Evolutionary conservation across 2,797 vertebrate genomes (phyloP).

Genomic region (Coracias cyanogaster): DNA sequence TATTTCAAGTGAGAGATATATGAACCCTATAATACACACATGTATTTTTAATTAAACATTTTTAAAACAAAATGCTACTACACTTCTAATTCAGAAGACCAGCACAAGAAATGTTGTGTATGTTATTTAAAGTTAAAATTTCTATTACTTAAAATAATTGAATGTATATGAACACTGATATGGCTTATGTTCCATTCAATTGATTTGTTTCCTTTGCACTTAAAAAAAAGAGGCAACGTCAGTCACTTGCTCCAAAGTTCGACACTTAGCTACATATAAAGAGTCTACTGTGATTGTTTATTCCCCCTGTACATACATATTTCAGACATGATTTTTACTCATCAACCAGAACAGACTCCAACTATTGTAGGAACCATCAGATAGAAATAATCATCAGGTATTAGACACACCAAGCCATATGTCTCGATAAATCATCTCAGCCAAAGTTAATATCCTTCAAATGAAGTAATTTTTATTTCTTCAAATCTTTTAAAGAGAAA

Average conservation of each 20-base stretch:
- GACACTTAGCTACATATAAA: background rate
- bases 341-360: background rate
- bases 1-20: background rate
- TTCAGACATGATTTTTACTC: background rate
- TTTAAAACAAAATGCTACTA: background rate
- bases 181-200: background rate
- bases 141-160: background rate
- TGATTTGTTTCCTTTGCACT: background rate
- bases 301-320: accelerated
- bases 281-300: background rate
- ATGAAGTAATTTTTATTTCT: background rate
- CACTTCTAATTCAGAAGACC: background rate
- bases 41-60: background rate
- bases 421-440: constrained; percentile 15
- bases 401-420: background rate
- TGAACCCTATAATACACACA: background rate
- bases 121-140: background rate
- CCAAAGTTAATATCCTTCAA: background rate
- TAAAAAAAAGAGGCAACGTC: background rate
- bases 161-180: background rate
- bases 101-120: background rate
- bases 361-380: background rate
- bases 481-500: background rate
- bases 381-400: background rate
- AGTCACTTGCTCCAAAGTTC: background rate